These are phyloP conservation scores for Andrena minutula DNA, from an alignment of 2,888 invertebrate species.

Conservation along the genomic window DNA sequence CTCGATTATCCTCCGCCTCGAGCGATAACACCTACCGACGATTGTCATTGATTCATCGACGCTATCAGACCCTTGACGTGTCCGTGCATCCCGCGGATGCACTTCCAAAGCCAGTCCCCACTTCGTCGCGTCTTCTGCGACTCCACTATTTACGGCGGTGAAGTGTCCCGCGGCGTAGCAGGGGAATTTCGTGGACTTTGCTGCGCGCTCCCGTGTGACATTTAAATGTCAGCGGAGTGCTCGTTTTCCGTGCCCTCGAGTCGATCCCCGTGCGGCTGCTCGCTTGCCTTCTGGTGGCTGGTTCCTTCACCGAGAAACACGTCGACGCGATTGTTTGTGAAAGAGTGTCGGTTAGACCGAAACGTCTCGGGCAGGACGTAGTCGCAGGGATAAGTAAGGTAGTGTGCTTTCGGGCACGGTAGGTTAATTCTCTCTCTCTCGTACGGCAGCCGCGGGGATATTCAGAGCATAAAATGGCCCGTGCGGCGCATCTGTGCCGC, in stretches of 20 bases:
- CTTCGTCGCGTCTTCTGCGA: background rate
- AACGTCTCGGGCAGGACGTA: slow-evolving; percentile 60
- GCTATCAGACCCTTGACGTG: background rate
- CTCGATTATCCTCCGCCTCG: slow-evolving; percentile 49
- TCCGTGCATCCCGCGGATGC: background rate
- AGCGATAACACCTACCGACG: slow-evolving; percentile 34
- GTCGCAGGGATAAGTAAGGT: slow-evolving; percentile 76
- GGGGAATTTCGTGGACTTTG: slow-evolving; percentile 25
- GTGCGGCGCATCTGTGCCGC: slow-evolving; percentile 61
- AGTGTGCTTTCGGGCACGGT: slow-evolving; percentile 82
- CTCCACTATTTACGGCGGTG: background rate
- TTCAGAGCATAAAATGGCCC: slow-evolving; percentile 83
- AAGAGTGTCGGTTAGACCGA: slow-evolving; percentile 36
- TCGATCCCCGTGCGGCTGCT: background rate
- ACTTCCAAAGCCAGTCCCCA: background rate
- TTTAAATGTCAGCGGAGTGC: slow-evolving; percentile 58
- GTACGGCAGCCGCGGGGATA: slow-evolving; percentile 69
- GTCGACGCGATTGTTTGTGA: slow-evolving; percentile 10
- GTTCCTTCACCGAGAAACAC: too few relatives aligned
- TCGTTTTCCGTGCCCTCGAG: slow-evolving; percentile 1
- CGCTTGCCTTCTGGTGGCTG: background rate
- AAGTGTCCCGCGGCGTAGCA: slow-evolving; percentile 10
- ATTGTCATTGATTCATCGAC: slow-evolving; percentile 40
- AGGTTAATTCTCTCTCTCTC: slow-evolving; percentile 75
- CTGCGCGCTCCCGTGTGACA: slow-evolving; percentile 45